Evolutionary conservation across 30 jellyfish, hydroid and myxozoan species (phyloP).

Genomic region (Hydra vulgaris): DNA sequence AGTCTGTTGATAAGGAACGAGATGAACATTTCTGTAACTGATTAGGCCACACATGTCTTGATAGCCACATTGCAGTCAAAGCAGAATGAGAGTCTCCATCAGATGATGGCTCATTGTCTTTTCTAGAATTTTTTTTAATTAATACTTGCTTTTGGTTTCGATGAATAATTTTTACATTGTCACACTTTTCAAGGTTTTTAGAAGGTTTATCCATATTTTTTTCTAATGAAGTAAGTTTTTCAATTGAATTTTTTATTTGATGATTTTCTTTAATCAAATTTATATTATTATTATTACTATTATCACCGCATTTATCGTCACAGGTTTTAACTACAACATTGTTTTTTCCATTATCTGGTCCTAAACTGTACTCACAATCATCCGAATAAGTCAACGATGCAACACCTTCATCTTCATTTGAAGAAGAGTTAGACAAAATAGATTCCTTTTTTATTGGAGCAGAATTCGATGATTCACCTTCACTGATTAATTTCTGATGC

Average conservation of each 20-base stretch:
- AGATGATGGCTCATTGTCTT: not conserved
- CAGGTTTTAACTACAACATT: not conserved
- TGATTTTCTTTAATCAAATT: no score
- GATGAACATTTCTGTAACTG: constrained; percentile 1
- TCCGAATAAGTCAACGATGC: not conserved
- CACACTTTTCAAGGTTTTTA: not conserved
- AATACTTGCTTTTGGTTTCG: constrained; percentile 17
- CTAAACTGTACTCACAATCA: not conserved
- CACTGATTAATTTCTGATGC: not conserved
- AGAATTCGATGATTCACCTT: not conserved
- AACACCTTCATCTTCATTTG: not conserved
- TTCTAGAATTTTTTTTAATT: not conserved
- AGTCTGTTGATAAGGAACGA: constrained; percentile 29
- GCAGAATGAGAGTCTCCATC: not conserved
- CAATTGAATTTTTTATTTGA: not conserved
- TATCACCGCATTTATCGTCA: not conserved
- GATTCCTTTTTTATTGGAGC: not conserved
- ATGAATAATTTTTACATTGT: not conserved
- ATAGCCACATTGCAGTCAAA: constrained; percentile 10
- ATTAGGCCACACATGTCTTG: constrained; percentile 18
- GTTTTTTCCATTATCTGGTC: not conserved
- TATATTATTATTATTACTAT: no score
- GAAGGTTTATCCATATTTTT: not conserved
- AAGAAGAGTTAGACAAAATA: not conserved
- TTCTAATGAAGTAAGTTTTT: not conserved